phyloP scores from a whole-genome alignment of 2,113 vertebrate species.

The Malurus elegans region DNA sequence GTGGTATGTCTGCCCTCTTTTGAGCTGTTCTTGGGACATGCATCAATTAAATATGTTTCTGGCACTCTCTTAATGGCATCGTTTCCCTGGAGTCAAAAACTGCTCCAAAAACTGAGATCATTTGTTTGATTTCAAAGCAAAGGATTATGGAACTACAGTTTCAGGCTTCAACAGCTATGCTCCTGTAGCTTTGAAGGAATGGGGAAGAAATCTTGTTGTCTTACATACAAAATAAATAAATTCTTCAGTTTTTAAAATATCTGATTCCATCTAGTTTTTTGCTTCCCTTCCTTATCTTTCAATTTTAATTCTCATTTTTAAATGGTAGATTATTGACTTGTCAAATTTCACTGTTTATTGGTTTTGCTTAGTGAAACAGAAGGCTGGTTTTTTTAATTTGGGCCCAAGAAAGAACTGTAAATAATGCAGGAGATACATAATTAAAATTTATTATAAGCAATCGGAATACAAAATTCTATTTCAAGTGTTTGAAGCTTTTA shows the following conservation, averaged over 20 bases:
- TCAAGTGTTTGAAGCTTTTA: constrained; percentile 40
- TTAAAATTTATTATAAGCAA: constrained; percentile 63
- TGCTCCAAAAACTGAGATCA: constrained; percentile 75
- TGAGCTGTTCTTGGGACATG: constrained; percentile 67
- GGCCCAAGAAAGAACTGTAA: constrained; percentile 59
- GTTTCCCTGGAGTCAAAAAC: constrained; percentile 71
- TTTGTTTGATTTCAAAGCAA: constrained; percentile 81
- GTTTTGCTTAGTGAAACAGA: constrained; percentile 50
- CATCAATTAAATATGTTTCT: constrained; percentile 75
- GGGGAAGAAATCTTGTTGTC: constrained; percentile 7
- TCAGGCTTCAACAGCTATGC: constrained; percentile 66
- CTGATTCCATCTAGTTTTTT: constrained; percentile 1
- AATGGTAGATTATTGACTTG: not conserved
- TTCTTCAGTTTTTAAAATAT: constrained; percentile 41
- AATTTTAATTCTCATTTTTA: not conserved
- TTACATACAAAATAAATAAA: constrained; percentile 53
- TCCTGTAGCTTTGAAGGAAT: constrained; percentile 58
- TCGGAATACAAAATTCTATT: constrained; percentile 48
- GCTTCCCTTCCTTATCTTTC: constrained; percentile 1
- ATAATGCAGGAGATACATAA: constrained; percentile 42
- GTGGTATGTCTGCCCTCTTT: constrained; percentile 66
- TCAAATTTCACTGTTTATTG: not conserved
- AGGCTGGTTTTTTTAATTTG: constrained; percentile 62
- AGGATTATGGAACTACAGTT: constrained; percentile 72
- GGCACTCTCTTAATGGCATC: constrained; percentile 75